A percentile compares a stretch with the other conserved stretches of the same genome.
Conservation (phyloP, 1,140 invertebrate species). For the Bradynema listronoti region DNA sequence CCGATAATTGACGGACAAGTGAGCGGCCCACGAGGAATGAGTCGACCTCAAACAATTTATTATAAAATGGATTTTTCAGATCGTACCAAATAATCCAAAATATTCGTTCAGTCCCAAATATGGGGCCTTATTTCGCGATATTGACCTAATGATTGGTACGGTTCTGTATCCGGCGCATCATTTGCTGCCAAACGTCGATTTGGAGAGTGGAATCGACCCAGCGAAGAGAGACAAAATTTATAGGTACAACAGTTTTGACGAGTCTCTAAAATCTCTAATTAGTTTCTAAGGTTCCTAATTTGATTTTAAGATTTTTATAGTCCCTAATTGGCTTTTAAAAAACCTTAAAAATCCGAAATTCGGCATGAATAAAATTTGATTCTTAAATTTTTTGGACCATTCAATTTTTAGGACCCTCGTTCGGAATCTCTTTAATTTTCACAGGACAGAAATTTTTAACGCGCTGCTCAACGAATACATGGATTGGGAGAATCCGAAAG, state of each 20-base stretch:
- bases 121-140: conserved; percentile 54
- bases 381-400: neutral
- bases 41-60: neutral
- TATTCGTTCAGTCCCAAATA: conserved; percentile 56
- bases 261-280: conserved; percentile 71
- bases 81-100: conserved; percentile 56
- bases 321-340: too few species aligned
- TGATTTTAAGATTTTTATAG: too few species aligned
- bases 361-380: neutral
- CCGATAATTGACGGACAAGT: conserved; percentile 67
- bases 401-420: conserved; percentile 67
- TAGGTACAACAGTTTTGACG: conserved; percentile 61
- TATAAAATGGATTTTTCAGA: conserved; percentile 32
- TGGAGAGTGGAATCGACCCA: conserved; percentile 78
- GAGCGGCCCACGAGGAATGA: neutral
- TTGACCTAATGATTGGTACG: conserved; percentile 83
- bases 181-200: conserved; percentile 78
- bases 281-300: too few species aligned
- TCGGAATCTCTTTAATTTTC: conserved; percentile 70
- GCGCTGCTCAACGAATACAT: conserved; percentile 95
- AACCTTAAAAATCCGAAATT: neutral
- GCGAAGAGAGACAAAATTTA: conserved; percentile 67
- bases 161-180: conserved; percentile 82
- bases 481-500: conserved; percentile 79
- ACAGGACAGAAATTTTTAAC: conserved; percentile 91